Percentiles rank a stretch among this genome's conserved stretches.
phyloP scores from a whole-genome alignment of 2,797 vertebrate species.

The Gymnopithys bicolor region DNA sequence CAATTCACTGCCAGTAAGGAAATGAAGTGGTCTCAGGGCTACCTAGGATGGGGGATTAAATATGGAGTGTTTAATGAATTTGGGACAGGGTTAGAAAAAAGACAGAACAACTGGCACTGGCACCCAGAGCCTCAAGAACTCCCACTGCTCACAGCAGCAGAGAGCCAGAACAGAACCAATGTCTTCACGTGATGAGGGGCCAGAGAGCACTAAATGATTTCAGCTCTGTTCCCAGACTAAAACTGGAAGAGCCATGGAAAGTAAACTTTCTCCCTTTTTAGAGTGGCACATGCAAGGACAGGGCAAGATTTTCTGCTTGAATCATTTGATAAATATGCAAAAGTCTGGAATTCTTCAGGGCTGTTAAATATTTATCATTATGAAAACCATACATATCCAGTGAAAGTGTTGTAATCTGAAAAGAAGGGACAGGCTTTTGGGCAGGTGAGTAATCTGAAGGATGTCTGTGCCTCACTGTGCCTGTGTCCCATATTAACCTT shows the following conservation, averaged over 20 bases:
- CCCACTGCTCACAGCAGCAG: neutral
- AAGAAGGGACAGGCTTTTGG: neutral
- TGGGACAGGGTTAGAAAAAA: neutral
- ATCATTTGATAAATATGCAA: neutral
- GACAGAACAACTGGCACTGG: neutral
- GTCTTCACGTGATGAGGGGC: neutral
- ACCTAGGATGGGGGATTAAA: neutral
- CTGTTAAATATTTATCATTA: neutral
- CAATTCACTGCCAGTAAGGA: neutral
- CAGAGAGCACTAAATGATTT: neutral
- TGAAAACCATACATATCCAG: neutral
- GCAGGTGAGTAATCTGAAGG: neutral
- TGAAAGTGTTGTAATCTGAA: neutral
- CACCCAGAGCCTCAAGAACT: neutral
- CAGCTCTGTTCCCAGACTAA: neutral
- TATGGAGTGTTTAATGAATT: neutral
- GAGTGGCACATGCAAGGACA: neutral
- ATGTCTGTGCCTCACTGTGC: neutral
- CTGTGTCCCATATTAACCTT: neutral
- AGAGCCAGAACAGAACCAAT: neutral
- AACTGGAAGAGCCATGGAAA: neutral
- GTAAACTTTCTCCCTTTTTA: neutral
- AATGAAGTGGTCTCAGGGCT: neutral
- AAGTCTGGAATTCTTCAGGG: neutral
- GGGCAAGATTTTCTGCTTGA: slow-evolving; percentile 4